Base-by-base conservation (phyloP, 2,888 invertebrate genomes). In the Stramonita haemastoma region DNA sequence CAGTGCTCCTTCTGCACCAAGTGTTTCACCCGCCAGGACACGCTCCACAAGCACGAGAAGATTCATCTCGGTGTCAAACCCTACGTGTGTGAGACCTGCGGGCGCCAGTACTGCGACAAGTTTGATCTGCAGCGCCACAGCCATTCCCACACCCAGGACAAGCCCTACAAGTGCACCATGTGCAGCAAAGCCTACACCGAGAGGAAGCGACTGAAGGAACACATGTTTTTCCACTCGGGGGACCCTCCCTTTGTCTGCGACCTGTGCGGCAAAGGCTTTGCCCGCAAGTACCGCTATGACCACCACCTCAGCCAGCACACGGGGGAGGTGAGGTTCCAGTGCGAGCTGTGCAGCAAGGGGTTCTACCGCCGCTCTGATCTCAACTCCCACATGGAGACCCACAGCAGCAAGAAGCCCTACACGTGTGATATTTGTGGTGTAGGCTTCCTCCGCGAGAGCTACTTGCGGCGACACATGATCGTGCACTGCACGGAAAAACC, bases 41-140 rank as follows among this genome's bases (percentile, higher is more conserved):
- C 89, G 0, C 83, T 89, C 6, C 70, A 85, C 29, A 89, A 89
- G 34, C 89, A 89, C 29, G 84, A 84, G 56, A 83, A 84, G 56
- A 83, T 89, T 5, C 89, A 89, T 85, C 46, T 89, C 1, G 89
- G 89, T 13, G 89, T 89, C 13, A 89, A 89, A 26, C 89, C 89
- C 26, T 89, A 32, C n/a, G 85, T 89, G 34, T 89, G 89, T 46
- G 89, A 89, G 13, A 89, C 70, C 22, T 89, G 89, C 70, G 89
- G 89, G 29, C 84, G 89, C n/a, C 89, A 89, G 85, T 89, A 84
- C 56, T 73, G 73, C 17, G 89, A 89, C 84, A 70, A 46, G 36
- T 89, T 89, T 77, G 89, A 89, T 57, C 73, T 89, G 29, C 66
- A 84, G 32, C 89, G 89, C 22, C 89, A 89, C 85, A 85, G 83